phyloP scores from a whole-genome alignment of 1,140 invertebrate genomes.

The Choristoneura fumiferana region DNA sequence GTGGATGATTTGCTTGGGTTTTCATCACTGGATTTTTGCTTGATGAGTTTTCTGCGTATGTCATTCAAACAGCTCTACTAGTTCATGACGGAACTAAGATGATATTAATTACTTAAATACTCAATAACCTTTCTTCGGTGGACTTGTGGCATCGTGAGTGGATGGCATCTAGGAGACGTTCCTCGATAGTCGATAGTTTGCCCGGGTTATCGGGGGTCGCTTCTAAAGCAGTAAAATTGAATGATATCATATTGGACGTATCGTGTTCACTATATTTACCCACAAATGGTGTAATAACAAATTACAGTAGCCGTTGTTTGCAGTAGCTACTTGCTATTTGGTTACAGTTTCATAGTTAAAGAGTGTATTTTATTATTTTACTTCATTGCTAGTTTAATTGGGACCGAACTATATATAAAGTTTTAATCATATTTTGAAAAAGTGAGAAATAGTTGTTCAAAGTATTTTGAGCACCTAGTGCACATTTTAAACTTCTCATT shows the following conservation, averaged over 20 bases:
- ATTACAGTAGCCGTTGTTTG: conserved; percentile 44
- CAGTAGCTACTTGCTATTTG: conserved; percentile 16
- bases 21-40: neutral
- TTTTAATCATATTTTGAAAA: no score
- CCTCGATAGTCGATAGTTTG: conserved; percentile 66
- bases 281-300: conserved; percentile 66
- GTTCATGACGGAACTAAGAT: neutral
- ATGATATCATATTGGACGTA: conserved; percentile 70
- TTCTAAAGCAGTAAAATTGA: conserved; percentile 76
- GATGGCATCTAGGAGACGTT: conserved; percentile 61
- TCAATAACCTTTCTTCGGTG: conserved; percentile 35
- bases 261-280: conserved; percentile 65
- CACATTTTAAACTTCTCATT: no score
- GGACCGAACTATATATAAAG: no score
- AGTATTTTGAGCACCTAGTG: no score
- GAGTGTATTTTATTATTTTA: no score
- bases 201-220: conserved; percentile 68
- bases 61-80: no score
- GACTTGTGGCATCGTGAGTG: conserved; percentile 43
- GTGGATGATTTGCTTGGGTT: neutral
- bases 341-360: no score
- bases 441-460: no score
- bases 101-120: conserved; percentile 26
- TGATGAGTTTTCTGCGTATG: neutral
- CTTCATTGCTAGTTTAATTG: no score